Evolutionary conservation across 2,888 invertebrate genomes (phyloP).

Genomic region (Julus scanicus): DNA sequence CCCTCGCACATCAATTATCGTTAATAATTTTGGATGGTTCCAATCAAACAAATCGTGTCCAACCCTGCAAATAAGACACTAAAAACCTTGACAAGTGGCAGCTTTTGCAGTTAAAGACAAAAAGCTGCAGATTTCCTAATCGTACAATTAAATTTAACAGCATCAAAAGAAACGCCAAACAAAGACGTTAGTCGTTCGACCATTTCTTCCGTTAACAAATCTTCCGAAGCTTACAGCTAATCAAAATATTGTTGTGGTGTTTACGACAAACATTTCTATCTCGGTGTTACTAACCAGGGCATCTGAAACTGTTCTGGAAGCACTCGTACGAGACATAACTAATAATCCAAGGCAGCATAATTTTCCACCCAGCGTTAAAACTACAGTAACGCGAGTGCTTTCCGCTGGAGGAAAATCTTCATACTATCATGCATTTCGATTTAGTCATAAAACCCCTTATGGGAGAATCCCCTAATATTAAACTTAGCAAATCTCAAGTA

Average conservation of each 20-base stretch:
- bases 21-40: too few species aligned
- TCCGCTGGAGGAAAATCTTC: not conserved
- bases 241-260: too few species aligned
- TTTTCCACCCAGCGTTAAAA: not conserved
- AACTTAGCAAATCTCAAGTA: not conserved
- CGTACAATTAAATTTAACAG: too few species aligned
- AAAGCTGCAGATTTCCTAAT: too few species aligned
- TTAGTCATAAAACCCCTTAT: not conserved
- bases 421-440: not conserved
- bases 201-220: too few species aligned
- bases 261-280: too few species aligned
- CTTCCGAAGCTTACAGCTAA: too few species aligned
- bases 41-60: not conserved
- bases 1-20: not conserved
- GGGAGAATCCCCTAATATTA: not conserved
- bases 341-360: not conserved
- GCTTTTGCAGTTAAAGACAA: too few species aligned
- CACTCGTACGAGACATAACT: not conserved
- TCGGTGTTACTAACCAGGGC: too few species aligned
- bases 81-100: not conserved
- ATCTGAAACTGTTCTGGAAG: too few species aligned
- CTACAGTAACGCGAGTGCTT: not conserved
- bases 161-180: too few species aligned
- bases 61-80: constrained; percentile 7
- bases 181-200: too few species aligned